Base-by-base conservation (phyloP, 23 tunicate species). In the Halocynthia aurantium region DNA sequence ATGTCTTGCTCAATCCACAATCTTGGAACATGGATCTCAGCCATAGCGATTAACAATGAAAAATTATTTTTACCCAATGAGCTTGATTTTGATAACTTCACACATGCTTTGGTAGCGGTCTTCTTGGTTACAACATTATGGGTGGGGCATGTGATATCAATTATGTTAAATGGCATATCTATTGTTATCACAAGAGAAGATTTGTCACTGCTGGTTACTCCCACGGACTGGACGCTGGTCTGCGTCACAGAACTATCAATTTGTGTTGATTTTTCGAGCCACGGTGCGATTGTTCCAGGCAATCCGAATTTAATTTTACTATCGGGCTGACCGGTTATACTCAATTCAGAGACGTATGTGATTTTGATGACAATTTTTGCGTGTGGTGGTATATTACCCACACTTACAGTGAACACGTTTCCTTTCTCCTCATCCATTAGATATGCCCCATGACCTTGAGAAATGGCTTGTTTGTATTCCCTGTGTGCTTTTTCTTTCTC, bases 371-470 rank as follows among this genome's bases (percentile, higher is more conserved):
- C 52, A 53, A 89, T 88, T 44, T 53, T 67, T 8, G 88, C 85
- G 21, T 50, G 50, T 0, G 88, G 82, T n/a, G 96, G 96, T 6
- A 89, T 80, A 69, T 89, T 89, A 8, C 96, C 96, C 49, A 89
- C 84, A 62, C 87, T 89, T 5, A 89, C 83, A 0, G 96, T 79
- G 77, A 89, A 89, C 7, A 89, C 85, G 53, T 84, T 83, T 7
- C 88, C 70, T 80, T 89, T 75, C 53, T 89, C 96, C 77, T 89
- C 89, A 71, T 89, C 96, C 96, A 89, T 89, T 21, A 89, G 55
- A 81, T 89, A 89, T 55, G 96, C 96, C 53, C 96, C 96, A 80
- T 89, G 96, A 9, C 96, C 96, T 40, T 82, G 77, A n/a, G 70
- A 63, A 22, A 89, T 78, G 0, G 96, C 96, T 73, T 81, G 70